Base-by-base conservation (phyloP, 2,797 vertebrate genomes). In the Paramormyrops hopkinsi region DNA sequence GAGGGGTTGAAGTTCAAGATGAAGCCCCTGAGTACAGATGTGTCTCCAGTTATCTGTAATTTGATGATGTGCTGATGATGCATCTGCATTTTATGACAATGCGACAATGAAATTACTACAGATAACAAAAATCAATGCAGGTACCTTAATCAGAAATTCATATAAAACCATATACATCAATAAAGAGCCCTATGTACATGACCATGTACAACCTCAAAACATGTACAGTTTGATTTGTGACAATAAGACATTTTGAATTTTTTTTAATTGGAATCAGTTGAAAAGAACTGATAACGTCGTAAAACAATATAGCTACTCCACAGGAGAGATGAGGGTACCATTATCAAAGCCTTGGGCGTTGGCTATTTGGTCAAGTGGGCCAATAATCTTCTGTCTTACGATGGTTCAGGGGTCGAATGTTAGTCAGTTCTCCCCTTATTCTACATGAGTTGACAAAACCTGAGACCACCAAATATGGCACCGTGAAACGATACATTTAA, bases 1-100 rank as follows among this genome's bases (percentile, higher is more conserved):
- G n/a, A 85, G 79, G 44, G 79, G 76, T 62, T 33, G n/a, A n/a
- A 56, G 88, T 54, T 84, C 76, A 83, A 48, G 37, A 62, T 41
- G 53, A 44, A 29, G 1, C 51, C n/a, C 0, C 0, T 29, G 53
- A 62, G 37, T 22, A 29, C 11, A 59, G 33, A 89, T 29, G 11
- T 89, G 51, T 17, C 19, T 25, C 41, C 33, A 25, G 50, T 83
- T 88, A 50, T 50, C 59, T 25, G 8, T 22, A 9, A 8, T 25
- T 25, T 62, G 59, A 9, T 25, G 8, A 25, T 62, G 22, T 62
- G 2, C 59, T 25, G 44, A 1, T 46, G 44, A 62, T 11, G 22
- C n/a, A 62, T 25, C 22, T 62, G 22, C 22, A 62, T 62, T 62
- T 62, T 62, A 11, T 25, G 7, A 62, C 2, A 62, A 22, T 62